Percentiles rank a stretch among this genome's conserved stretches.
These are phyloP conservation scores for Oegoconia quadripuncta DNA, from an alignment of 2,888 invertebrate species.

Conservation along the genomic window DNA sequence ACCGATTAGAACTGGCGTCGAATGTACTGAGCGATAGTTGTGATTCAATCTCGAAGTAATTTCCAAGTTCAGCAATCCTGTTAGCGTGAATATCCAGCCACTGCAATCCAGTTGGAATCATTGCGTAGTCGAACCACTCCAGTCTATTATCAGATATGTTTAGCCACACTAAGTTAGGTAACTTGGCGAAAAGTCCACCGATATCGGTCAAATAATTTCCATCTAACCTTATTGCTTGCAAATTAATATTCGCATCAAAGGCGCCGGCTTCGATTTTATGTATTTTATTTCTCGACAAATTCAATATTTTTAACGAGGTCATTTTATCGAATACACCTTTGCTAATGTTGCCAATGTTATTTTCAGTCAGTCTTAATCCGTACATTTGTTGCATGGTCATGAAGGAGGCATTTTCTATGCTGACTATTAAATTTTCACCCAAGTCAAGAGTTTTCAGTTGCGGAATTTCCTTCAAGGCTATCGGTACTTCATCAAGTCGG, in stretches of 20 bases:
- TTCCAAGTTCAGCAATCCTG: constrained; percentile 89
- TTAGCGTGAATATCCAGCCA: constrained; percentile 93
- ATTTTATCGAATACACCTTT: constrained; percentile 90
- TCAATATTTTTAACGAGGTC: constrained; percentile 88
- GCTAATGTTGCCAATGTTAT: constrained; percentile 88
- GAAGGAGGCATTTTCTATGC: constrained; percentile 89
- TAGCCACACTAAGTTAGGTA: constrained; percentile 90
- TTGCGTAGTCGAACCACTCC: constrained; percentile 90
- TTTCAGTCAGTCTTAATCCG: constrained; percentile 90
- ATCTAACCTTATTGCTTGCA: constrained; percentile 89
- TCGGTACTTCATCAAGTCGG: constrained; percentile 86
- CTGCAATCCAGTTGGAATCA: constrained; percentile 90
- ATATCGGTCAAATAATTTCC: constrained; percentile 90
- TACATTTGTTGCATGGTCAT: constrained; percentile 88
- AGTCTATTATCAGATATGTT: constrained; percentile 92
- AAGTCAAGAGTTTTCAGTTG: constrained; percentile 89
- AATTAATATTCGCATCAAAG: constrained; percentile 87
- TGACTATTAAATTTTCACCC: constrained; percentile 90
- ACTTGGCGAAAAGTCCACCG: constrained; percentile 87
- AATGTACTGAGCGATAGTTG: constrained; percentile 88
- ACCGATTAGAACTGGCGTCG: constrained; percentile 89
- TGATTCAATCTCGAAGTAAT: constrained; percentile 91
- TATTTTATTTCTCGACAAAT: constrained; percentile 90
- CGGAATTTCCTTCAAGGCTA: constrained; percentile 85
- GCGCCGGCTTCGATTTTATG: constrained; percentile 87